Evolutionary conservation across 1,140 invertebrate genomes (phyloP).

Genomic region (Bacillus rossius): DNA sequence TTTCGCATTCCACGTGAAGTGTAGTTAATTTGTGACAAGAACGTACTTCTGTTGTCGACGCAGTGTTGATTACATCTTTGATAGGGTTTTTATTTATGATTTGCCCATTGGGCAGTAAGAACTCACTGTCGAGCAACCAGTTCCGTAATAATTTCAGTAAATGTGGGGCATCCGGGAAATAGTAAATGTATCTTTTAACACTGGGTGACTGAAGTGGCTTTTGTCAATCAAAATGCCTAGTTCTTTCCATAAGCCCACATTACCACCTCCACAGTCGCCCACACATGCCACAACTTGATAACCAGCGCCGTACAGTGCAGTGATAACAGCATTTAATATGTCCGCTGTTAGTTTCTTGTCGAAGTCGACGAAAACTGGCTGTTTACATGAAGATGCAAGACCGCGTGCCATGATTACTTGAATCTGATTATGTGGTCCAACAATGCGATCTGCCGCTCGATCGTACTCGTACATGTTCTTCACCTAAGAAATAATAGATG

Average conservation of each 20-base stretch:
- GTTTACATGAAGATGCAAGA: conserved; percentile 35
- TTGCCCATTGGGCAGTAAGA: conserved; percentile 14
- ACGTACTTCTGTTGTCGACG: conserved; percentile 16
- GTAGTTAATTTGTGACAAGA: conserved; percentile 18
- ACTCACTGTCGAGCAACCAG: conserved; percentile 29
- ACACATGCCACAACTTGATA: conserved; percentile 33
- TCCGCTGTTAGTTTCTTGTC: conserved; percentile 34
- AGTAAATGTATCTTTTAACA: conserved; percentile 19
- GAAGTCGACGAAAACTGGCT: conserved; percentile 35
- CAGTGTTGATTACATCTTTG: conserved; percentile 7
- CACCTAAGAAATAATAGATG: no score
- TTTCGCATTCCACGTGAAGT: conserved; percentile 15
- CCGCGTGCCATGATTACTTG: conserved; percentile 34
- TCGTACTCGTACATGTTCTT: conserved; percentile 34
- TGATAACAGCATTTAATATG: conserved; percentile 26
- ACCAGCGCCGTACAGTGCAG: conserved; percentile 24
- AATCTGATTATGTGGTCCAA: conserved; percentile 34
- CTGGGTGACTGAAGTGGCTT: conserved; percentile 23
- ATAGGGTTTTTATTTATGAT: conserved; percentile 20
- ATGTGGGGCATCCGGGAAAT: conserved; percentile 29
- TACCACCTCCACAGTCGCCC: conserved; percentile 31
- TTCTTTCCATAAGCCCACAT: conserved; percentile 32
- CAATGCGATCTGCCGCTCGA: conserved; percentile 28
- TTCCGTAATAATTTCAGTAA: conserved; percentile 32
- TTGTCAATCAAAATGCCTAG: conserved; percentile 24